phyloP scores from a whole-genome alignment of 2,888 invertebrate genomes.

The Stratiomys singularior region DNA sequence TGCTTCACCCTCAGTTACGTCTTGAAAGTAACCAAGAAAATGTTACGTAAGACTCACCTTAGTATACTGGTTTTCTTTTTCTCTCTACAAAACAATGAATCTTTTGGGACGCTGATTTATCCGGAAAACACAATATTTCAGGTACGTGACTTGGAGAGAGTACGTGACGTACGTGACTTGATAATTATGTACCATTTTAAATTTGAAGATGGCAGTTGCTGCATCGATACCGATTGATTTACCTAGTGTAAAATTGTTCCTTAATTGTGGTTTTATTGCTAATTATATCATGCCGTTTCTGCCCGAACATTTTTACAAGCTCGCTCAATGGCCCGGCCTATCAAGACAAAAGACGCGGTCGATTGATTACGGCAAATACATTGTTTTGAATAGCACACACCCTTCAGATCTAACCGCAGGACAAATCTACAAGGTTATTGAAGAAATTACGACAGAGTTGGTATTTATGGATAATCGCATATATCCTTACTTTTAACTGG shows the following conservation, averaged over 20 bases:
- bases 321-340: constrained; percentile 61
- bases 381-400: constrained; percentile 54
- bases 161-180: neutral
- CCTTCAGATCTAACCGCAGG: constrained; percentile 63
- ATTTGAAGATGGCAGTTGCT: constrained; percentile 62
- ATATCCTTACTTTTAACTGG: neutral
- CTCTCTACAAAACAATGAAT: too few species aligned
- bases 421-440: constrained; percentile 61
- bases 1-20: too few species aligned
- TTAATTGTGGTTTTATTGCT: constrained; percentile 65
- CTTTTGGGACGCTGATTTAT: constrained; percentile 2
- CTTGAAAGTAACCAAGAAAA: too few species aligned
- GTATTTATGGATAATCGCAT: too few species aligned
- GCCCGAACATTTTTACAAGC: constrained; percentile 60
- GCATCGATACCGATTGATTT: constrained; percentile 61
- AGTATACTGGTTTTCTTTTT: too few species aligned
- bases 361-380: constrained; percentile 31
- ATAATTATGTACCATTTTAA: neutral
- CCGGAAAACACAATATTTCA: constrained; percentile 23
- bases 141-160: neutral
- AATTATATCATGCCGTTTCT: constrained; percentile 60
- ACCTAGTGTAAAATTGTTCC: constrained; percentile 59
- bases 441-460: constrained; percentile 57
- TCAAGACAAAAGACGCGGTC: constrained; percentile 32
- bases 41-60: too few species aligned